Evolutionary conservation across 1,140 invertebrate genomes (phyloP).

Genomic region (Vollenhovia emeryi): DNA sequence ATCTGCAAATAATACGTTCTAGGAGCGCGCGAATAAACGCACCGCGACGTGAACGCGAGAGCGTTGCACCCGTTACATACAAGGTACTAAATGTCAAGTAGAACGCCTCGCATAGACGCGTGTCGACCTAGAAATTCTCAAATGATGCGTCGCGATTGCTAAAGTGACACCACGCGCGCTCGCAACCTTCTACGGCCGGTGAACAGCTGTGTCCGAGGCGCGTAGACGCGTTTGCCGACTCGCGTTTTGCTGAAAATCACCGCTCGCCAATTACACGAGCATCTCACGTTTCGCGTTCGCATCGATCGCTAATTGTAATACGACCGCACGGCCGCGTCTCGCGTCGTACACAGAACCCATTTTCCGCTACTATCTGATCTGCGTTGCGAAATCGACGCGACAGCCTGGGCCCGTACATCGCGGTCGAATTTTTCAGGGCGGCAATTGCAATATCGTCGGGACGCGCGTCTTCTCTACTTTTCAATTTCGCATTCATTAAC

Average conservation of each 20-base stretch:
- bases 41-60: neutral
- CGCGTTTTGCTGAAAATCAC: neutral
- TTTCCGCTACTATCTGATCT: neutral
- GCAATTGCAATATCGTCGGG: neutral
- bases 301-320: neutral
- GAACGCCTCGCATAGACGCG: constrained; percentile 12
- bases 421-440: neutral
- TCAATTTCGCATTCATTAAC: neutral
- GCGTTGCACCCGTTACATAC: constrained; percentile 15
- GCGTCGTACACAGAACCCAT: neutral
- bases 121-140: constrained; percentile 37
- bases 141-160: constrained; percentile 38
- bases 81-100: constrained; percentile 65
- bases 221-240: neutral
- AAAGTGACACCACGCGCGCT: neutral
- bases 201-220: neutral
- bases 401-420: neutral
- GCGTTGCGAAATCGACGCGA: no score
- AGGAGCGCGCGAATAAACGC: constrained; percentile 53
- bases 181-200: neutral
- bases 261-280: neutral
- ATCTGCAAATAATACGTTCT: constrained; percentile 54
- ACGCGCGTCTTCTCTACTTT: neutral
- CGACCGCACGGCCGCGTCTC: neutral
- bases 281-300: neutral